phyloP scores from a whole-genome alignment of 2,888 invertebrate species.

The Lycocerus yunnanus region DNA sequence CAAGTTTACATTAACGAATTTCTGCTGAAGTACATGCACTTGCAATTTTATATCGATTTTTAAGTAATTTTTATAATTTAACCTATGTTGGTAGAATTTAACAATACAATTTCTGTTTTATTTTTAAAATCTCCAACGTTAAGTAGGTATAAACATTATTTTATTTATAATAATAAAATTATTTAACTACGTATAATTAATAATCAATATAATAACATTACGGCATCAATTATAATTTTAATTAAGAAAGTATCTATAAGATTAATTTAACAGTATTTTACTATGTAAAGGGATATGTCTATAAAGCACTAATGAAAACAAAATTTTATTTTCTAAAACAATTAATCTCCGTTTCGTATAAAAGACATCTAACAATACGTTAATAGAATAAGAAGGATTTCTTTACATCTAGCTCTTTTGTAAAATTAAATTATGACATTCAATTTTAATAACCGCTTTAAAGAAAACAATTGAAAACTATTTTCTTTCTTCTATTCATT shows the following conservation, averaged over 20 bases:
- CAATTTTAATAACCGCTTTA: neutral
- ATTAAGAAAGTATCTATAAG: neutral
- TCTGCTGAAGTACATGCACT: conserved; percentile 18
- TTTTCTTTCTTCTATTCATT: neutral
- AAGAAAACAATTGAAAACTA: neutral
- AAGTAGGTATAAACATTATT: neutral
- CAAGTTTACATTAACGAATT: conserved; percentile 10
- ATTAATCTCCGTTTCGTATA: conserved; percentile 26
- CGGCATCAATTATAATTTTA: neutral
- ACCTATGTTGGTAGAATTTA: neutral
- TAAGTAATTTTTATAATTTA: conserved; percentile 9
- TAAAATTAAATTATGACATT: neutral
- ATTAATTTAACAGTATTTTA: neutral
- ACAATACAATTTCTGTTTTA: neutral
- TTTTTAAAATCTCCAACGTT: neutral
- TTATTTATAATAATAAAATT: conserved; percentile 5
- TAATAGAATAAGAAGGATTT: conserved; percentile 8
- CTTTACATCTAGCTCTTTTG: neutral
- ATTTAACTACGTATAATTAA: conserved; percentile 2
- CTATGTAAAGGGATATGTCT: conserved; percentile 5
- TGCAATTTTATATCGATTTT: conserved; percentile 9
- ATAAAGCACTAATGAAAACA: conserved; percentile 7
- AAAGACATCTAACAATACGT: conserved; percentile 27
- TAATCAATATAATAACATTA: conserved; percentile 5
- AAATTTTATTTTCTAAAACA: conserved; percentile 13